These are phyloP conservation scores for Lithodes maja DNA, from an alignment of 2,888 invertebrate species.

Conservation along the genomic window DNA sequence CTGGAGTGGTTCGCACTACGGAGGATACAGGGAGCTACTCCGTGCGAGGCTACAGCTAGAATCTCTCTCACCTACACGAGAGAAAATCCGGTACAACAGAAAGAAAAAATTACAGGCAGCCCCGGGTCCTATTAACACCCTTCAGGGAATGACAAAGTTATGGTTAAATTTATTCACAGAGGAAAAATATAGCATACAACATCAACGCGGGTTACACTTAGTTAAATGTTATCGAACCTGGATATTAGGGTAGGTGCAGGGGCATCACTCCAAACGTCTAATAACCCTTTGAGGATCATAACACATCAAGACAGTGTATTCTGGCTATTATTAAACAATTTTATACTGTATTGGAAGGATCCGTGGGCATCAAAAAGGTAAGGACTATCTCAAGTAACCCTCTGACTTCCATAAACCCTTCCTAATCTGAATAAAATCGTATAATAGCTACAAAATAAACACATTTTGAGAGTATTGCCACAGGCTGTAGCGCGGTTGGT, in stretches of 20 bases:
- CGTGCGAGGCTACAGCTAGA: constrained; percentile 16
- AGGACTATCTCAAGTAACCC: no score
- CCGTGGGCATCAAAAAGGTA: no score
- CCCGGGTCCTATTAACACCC: constrained; percentile 58
- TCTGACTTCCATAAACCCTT: no score
- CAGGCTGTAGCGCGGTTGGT: no score
- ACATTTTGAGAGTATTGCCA: no score
- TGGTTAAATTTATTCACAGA: constrained; percentile 15
- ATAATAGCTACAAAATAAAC: no score
- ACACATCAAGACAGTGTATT: no score
- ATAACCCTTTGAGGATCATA: no score
- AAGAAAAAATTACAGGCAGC: constrained; percentile 42
- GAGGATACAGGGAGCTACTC: not conserved
- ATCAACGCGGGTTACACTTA: constrained; percentile 37
- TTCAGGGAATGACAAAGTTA: constrained; percentile 39
- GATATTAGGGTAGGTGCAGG: constrained; percentile 31
- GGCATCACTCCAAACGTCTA: constrained; percentile 27
- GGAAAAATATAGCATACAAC: constrained; percentile 45
- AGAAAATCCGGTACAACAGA: constrained; percentile 14
- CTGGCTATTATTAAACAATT: no score
- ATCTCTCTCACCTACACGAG: constrained; percentile 3
- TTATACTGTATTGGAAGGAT: no score
- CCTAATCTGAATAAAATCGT: no score
- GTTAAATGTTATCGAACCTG: constrained; percentile 25
- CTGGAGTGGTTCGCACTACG: not conserved